A percentile compares a stretch with the other conserved stretches of the same genome.
Evolutionary conservation across 2,113 vertebrate genomes (phyloP).

Genomic region (Hippoglossus stenolepis): DNA sequence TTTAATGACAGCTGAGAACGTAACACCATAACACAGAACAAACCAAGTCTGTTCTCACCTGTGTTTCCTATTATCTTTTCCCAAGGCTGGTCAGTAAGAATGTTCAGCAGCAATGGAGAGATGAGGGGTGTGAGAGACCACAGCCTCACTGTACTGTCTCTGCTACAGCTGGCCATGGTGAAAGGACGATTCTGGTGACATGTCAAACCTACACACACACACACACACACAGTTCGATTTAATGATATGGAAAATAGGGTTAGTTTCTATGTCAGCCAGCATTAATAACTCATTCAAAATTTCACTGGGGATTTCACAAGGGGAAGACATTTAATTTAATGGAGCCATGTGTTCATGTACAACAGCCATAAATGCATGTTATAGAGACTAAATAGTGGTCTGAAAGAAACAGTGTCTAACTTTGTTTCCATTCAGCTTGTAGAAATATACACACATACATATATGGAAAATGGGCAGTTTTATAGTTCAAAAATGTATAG

Average conservation of each 20-base stretch:
- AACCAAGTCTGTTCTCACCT: constrained; percentile 78
- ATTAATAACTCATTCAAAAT: too few relatives aligned
- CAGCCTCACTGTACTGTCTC: constrained; percentile 96
- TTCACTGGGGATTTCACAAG: too few relatives aligned
- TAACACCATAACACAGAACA: background rate
- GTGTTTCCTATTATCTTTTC: constrained; percentile 93
- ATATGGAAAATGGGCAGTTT: too few relatives aligned
- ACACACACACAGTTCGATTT: constrained; percentile 4
- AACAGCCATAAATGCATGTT: too few relatives aligned
- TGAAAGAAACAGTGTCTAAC: too few relatives aligned
- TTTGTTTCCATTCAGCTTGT: too few relatives aligned
- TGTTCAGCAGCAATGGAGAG: constrained; percentile 89
- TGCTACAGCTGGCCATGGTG: constrained; percentile 97
- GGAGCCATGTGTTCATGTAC: too few relatives aligned
- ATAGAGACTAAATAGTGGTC: too few relatives aligned
- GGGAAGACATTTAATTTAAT: too few relatives aligned
- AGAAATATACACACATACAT: too few relatives aligned
- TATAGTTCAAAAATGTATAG: too few relatives aligned
- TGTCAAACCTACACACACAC: constrained; percentile 85
- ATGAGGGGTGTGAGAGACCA: constrained; percentile 94
- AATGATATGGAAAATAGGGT: background rate
- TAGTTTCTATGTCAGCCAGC: background rate
- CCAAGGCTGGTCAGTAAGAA: constrained; percentile 91
- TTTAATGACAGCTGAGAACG: background rate
- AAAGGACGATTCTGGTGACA: constrained; percentile 94